Conservation (phyloP, 2,797 vertebrate genomes). For the Simalia tracyae region DNA sequence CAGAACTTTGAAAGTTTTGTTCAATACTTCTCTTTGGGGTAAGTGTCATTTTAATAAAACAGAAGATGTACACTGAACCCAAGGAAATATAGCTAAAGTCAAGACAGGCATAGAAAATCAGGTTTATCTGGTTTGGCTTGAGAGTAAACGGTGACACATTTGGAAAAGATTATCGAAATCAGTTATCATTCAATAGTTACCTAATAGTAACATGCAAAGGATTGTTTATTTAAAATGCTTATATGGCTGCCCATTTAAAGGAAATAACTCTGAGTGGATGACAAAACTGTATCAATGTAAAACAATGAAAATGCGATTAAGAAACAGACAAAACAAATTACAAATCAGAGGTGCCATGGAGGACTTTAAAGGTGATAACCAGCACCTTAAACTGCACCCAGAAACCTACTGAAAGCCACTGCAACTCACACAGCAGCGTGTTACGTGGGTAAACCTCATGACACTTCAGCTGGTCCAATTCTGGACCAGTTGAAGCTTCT, state of each 20-base stretch:
- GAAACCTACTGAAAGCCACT: no score
- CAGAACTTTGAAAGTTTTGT: neutral
- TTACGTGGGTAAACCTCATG: no score
- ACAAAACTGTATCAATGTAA: neutral
- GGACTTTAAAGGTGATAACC: no score
- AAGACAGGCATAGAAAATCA: neutral
- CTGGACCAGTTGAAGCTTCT: no score
- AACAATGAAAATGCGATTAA: neutral
- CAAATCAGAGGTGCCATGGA: neutral
- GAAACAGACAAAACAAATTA: neutral
- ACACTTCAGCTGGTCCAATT: no score
- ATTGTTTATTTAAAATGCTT: neutral
- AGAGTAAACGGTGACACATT: conserved; percentile 4
- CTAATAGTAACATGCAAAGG: neutral
- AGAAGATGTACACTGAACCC: conserved; percentile 13
- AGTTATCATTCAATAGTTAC: neutral
- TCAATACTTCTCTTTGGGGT: conserved; percentile 4
- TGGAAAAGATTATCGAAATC: neutral
- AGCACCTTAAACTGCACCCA: no score
- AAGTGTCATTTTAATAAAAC: conserved; percentile 30
- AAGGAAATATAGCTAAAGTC: neutral
- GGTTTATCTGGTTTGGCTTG: neutral
- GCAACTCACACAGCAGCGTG: no score
- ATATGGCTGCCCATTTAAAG: neutral
- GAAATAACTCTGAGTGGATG: neutral